Evolutionary conservation across 2,888 invertebrate genomes (phyloP).

Genomic region (Heliconius aoede): DNA sequence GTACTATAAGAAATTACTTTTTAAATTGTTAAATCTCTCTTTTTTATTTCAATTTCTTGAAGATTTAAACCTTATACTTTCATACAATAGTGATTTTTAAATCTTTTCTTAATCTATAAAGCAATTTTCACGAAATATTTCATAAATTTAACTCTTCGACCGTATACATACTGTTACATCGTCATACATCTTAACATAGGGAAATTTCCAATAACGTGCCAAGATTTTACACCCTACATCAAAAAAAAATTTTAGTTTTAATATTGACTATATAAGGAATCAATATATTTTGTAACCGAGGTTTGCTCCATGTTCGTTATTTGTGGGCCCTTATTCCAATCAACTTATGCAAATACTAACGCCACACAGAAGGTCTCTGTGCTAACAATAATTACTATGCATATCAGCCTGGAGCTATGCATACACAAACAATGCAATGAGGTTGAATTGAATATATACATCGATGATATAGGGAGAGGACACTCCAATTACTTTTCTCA

Average conservation of each 20-base stretch:
- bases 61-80: too few relatives aligned
- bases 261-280: not conserved
- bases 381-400: constrained; percentile 41
- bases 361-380: constrained; percentile 37
- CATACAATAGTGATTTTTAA: too few relatives aligned
- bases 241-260: too few relatives aligned
- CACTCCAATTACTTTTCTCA: not conserved
- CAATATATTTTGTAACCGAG: not conserved
- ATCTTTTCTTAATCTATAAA: too few relatives aligned
- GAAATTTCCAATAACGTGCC: not conserved
- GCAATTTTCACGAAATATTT: too few relatives aligned
- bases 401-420: constrained; percentile 37
- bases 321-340: constrained; percentile 36
- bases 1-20: not conserved
- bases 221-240: too few relatives aligned
- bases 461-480: not conserved
- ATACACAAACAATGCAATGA: constrained; percentile 36
- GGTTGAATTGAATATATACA: not conserved
- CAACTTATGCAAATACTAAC: constrained; percentile 41
- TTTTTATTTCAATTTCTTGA: not conserved
- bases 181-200: not conserved
- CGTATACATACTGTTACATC: too few relatives aligned
- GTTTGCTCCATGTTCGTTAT: not conserved
- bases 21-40: not conserved
- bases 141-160: not conserved